These are phyloP conservation scores for Sylvilagus floridanus DNA, from an alignment of 2,797 vertebrate genomes.

Conservation along the genomic window DNA sequence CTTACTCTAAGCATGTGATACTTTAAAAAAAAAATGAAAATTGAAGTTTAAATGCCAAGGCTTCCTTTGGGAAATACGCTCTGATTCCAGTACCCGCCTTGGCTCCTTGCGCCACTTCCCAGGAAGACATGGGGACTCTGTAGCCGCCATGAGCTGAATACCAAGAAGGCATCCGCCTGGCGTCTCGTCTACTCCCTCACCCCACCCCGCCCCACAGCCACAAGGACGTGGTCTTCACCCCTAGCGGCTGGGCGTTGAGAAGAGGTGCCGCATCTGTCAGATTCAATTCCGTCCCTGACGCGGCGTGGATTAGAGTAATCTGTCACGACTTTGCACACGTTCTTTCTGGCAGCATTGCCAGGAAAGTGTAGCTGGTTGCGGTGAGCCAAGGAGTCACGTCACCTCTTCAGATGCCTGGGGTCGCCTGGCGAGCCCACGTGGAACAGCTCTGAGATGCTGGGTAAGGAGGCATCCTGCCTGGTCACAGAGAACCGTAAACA, in stretches of 20 bases:
- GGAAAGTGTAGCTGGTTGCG: constrained; percentile 26
- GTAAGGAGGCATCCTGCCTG: background rate
- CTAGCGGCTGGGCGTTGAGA: no score
- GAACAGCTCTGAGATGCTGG: background rate
- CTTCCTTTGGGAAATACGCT: constrained; percentile 56
- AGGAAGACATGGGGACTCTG: constrained; percentile 33
- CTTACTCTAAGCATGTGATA: background rate
- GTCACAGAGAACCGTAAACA: background rate
- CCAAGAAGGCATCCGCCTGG: background rate
- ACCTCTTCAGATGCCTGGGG: background rate
- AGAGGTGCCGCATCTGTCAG: background rate
- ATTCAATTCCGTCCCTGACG: background rate
- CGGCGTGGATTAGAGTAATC: background rate
- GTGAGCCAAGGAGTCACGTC: background rate
- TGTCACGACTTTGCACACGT: background rate
- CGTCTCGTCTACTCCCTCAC: background rate
- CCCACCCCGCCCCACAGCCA: no score
- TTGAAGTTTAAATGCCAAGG: background rate
- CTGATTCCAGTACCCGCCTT: background rate
- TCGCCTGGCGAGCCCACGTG: background rate
- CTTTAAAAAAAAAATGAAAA: background rate
- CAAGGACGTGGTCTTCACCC: background rate
- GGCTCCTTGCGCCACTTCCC: background rate
- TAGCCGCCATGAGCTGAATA: background rate
- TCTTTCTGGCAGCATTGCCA: background rate